phyloP scores from a whole-genome alignment of 1,140 invertebrate genomes.

The Tetragnatha versicolor region DNA sequence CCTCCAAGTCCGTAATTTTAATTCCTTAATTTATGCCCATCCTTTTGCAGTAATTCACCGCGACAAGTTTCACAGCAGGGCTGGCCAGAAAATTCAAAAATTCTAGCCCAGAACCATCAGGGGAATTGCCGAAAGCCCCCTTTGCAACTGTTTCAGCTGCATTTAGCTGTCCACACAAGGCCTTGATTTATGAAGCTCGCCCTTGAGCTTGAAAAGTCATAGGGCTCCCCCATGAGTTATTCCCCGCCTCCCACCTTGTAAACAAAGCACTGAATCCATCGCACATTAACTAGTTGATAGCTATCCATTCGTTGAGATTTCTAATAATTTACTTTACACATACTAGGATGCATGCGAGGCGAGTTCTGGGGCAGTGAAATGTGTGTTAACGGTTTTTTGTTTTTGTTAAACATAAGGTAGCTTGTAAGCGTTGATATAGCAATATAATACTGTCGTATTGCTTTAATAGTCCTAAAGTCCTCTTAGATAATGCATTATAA shows the following conservation, averaged over 20 bases:
- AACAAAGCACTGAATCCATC: constrained; percentile 15
- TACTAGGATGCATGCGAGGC: background rate
- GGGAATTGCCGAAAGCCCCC: background rate
- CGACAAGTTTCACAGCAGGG: background rate
- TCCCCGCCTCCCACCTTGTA: background rate
- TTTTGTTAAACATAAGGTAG: too few relatives aligned
- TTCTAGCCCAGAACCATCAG: background rate
- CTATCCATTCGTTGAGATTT: constrained; percentile 29
- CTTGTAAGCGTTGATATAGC: too few relatives aligned
- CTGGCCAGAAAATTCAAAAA: constrained; percentile 8
- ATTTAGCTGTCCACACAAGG: constrained; percentile 8
- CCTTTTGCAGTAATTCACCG: too few relatives aligned
- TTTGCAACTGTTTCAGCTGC: background rate
- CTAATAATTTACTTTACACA: constrained; percentile 33
- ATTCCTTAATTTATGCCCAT: too few relatives aligned
- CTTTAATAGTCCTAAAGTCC: too few relatives aligned
- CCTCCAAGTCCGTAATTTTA: too few relatives aligned
- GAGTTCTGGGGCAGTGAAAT: constrained; percentile 15
- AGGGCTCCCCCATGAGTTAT: background rate
- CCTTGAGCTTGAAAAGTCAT: constrained; percentile 30
- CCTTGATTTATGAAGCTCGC: constrained; percentile 18
- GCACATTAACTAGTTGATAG: constrained; percentile 9
- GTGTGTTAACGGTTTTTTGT: constrained; percentile 4
- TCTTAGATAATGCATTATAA: too few relatives aligned
- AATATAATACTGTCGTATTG: too few relatives aligned